Evolutionary conservation across 1,140 invertebrate genomes (phyloP).

Genomic region (Coelopa frigida): DNA sequence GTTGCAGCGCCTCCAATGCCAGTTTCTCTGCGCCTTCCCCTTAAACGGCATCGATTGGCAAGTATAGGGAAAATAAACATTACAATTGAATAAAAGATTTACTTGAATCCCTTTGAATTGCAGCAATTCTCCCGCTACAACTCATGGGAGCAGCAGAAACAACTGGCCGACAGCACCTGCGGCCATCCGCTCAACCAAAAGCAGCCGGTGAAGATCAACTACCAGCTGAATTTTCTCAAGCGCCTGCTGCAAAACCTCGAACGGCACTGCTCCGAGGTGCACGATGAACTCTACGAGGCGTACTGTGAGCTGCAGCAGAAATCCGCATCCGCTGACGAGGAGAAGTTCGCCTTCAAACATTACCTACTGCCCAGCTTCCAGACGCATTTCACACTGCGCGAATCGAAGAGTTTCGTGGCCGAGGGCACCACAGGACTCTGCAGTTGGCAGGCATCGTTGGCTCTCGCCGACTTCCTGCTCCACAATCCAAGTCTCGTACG

Average conservation of each 20-base stretch:
- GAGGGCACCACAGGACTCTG: constrained; percentile 41
- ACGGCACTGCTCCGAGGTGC: constrained; percentile 27
- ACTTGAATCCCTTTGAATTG: no score
- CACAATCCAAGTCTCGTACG: constrained; percentile 18
- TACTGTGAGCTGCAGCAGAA: constrained; percentile 19
- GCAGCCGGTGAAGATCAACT: constrained; percentile 28
- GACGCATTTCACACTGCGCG: constrained; percentile 22
- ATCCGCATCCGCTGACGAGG: neutral
- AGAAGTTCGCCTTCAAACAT: constrained; percentile 32
- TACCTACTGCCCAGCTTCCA: constrained; percentile 21
- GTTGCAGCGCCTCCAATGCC: constrained; percentile 1
- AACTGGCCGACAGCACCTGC: constrained; percentile 27
- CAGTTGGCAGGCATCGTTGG: constrained; percentile 39
- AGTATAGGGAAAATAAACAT: constrained; percentile 2
- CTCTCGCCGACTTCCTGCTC: constrained; percentile 31
- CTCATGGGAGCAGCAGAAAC: constrained; percentile 29
- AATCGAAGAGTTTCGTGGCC: constrained; percentile 35
- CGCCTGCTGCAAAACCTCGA: constrained; percentile 28
- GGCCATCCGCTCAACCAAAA: constrained; percentile 22
- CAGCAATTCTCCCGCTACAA: no score
- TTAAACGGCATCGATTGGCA: constrained; percentile 8
- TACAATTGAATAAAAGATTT: no score
- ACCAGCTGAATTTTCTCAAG: constrained; percentile 36
- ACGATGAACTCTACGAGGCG: constrained; percentile 32
- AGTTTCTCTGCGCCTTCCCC: constrained; percentile 12